Percentiles rank a stretch among this genome's conserved stretches.
These are phyloP conservation scores for Cydia amplana DNA, from an alignment of 1,140 invertebrate genomes.

Conservation along the genomic window DNA sequence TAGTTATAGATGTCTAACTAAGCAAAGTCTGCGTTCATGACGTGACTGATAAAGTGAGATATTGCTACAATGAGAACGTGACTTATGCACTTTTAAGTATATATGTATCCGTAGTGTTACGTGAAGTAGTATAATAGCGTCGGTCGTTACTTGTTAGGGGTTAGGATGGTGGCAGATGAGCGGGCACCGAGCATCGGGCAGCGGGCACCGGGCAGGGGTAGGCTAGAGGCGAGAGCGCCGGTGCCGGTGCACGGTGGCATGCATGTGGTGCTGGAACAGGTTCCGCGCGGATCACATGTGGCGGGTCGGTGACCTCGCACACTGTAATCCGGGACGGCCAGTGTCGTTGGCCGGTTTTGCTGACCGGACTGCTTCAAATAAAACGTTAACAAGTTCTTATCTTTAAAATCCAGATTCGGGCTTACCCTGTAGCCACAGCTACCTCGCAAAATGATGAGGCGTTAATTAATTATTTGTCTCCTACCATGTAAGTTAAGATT, in stretches of 20 bases:
- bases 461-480: no score
- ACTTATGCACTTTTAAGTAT: constrained; percentile 33
- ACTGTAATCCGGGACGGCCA: constrained; percentile 55
- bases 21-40: constrained; percentile 67
- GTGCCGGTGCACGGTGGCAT: constrained; percentile 39
- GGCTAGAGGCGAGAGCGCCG: constrained; percentile 44
- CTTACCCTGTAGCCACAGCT: constrained; percentile 38
- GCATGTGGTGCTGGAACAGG: constrained; percentile 72
- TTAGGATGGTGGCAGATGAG: background rate
- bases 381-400: background rate
- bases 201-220: background rate
- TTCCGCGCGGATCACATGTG: constrained; percentile 70
- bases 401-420: constrained; percentile 34
- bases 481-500: no score
- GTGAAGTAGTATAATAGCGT: constrained; percentile 37
- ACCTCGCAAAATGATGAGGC: no score
- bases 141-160: constrained; percentile 38
- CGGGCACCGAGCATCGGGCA: background rate
- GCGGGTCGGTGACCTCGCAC: constrained; percentile 62
- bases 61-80: constrained; percentile 59
- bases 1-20: constrained; percentile 69
- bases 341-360: constrained; percentile 25
- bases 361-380: background rate
- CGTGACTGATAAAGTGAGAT: constrained; percentile 51
- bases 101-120: background rate